Conservation (phyloP, 2,888 invertebrate genomes). For the Autographa gamma region DNA sequence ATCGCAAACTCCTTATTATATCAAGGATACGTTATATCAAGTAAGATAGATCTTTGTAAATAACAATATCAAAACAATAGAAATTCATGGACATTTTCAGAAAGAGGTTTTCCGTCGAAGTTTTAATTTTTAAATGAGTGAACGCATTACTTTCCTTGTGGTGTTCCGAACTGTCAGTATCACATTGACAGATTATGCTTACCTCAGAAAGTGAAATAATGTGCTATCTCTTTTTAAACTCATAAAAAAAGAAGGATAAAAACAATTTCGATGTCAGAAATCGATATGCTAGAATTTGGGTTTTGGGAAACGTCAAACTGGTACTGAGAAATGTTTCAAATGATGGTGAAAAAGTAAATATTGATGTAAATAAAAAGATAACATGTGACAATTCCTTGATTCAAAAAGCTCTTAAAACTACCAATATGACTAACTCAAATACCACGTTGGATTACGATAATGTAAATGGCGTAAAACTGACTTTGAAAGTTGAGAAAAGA, state of each 20-base stretch:
- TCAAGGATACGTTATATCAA: no score
- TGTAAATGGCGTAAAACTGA: constrained; percentile 79
- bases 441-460: constrained; percentile 73
- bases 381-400: not conserved
- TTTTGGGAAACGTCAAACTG: not conserved
- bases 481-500: constrained; percentile 69
- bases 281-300: not conserved
- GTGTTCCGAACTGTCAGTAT: no score
- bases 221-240: not conserved
- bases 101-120: not conserved
- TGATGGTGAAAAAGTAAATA: not conserved
- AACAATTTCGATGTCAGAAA: not conserved
- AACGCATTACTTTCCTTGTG: not conserved
- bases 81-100: not conserved
- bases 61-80: no score
- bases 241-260: not conserved
- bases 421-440: constrained; percentile 45
- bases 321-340: not conserved
- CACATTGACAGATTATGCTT: not conserved
- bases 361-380: not conserved
- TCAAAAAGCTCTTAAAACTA: not conserved
- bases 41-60: no score
- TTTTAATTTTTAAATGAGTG: not conserved
- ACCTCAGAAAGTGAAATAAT: not conserved
- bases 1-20: no score